Evolutionary conservation across 2,888 invertebrate species (phyloP), one percentile per base, ranked within the genome.

Genomic region (Dorcus hopei): DNA sequence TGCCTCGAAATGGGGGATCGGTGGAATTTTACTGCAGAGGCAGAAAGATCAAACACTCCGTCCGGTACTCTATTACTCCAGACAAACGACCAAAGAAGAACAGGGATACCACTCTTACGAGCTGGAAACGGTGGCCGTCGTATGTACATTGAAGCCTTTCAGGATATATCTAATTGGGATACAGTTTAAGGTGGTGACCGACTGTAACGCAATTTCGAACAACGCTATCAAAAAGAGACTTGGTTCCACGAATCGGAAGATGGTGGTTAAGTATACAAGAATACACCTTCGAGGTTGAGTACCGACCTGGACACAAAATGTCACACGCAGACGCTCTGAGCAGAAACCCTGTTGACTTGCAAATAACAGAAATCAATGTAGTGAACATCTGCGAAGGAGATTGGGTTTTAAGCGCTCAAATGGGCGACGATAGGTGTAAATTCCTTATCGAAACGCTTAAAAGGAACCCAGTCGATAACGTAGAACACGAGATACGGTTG

Each of bases 181-280:
- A n/a, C 40, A 38, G 1, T 69, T 72, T 49, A 65, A 57, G 48
- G 54, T 65, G 7, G 53, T 64, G 16, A 69, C 66, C 1, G 66
- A 70, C 52, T 70, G 69, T 51, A 67, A 59, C 54, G 65, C 66
- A 3, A 6, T 14, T 70, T 8, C 26, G 65, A 38, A 62, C 70
- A 38, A 62, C 70, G 9, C 16, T 59, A 7, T 52, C 57, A 9
- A 68, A 70, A 60, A 45, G 58, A 33, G 69, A 69, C 42, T 39
- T 68, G 9, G 55, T 64, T n/a, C 71, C 73, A 1, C 49, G 71
- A 53, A 66, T 73, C 9, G 71, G 65, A 5, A 57, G 72, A 33
- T 73, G 75, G 73, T 73, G 72, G 67, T 39, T 73, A 6, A 39
- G 16, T 16, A 58, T 68, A 1, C 70, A 70, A 55, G 73, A 75